A percentile compares a stretch with the other conserved stretches of the same genome.
phyloP scores from a whole-genome alignment of 2,797 vertebrate genomes.

The Ciconia nigra region DNA sequence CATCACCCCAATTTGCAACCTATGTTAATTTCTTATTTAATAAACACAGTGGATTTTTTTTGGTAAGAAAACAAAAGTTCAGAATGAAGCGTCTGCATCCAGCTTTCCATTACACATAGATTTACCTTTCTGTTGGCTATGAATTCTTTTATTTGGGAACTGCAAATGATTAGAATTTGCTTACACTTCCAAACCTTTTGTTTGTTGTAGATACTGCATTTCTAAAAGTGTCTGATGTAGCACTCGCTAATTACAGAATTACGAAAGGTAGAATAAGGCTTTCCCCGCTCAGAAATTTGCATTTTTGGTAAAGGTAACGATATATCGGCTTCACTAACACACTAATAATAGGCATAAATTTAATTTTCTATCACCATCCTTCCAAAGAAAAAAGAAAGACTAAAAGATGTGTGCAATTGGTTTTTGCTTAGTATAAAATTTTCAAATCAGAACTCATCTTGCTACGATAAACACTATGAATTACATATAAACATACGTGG shows the following conservation, averaged over 20 bases:
- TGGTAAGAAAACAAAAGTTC: not conserved
- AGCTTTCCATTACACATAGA: not conserved
- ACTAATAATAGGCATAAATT: slow-evolving; percentile 41
- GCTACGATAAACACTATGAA: slow-evolving; percentile 25
- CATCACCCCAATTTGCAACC: slow-evolving; percentile 19
- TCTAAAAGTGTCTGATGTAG: slow-evolving; percentile 34
- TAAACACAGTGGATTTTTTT: not conserved
- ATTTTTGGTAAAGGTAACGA: slow-evolving; percentile 59
- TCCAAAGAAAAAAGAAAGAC: slow-evolving; percentile 4
- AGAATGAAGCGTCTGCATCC: slow-evolving; percentile 17
- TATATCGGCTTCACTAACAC: slow-evolving; percentile 30
- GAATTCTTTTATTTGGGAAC: slow-evolving; percentile 41
- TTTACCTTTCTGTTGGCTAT: slow-evolving; percentile 2
- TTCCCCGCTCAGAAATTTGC: slow-evolving; percentile 23
- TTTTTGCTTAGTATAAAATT: slow-evolving; percentile 47
- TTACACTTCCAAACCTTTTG: slow-evolving; percentile 4
- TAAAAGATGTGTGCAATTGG: slow-evolving; percentile 18
- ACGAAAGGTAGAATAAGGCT: slow-evolving; percentile 65
- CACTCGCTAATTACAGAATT: slow-evolving; percentile 47
- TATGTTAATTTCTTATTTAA: not conserved
- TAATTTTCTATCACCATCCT: slow-evolving; percentile 18
- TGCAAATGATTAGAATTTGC: slow-evolving; percentile 24
- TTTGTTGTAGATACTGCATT: slow-evolving; percentile 34
- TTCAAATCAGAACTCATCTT: slow-evolving; percentile 17
- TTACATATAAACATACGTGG: slow-evolving; percentile 29